Evolutionary conservation across 2,888 invertebrate genomes (phyloP).

Genomic region (Mystacides longicornis): DNA sequence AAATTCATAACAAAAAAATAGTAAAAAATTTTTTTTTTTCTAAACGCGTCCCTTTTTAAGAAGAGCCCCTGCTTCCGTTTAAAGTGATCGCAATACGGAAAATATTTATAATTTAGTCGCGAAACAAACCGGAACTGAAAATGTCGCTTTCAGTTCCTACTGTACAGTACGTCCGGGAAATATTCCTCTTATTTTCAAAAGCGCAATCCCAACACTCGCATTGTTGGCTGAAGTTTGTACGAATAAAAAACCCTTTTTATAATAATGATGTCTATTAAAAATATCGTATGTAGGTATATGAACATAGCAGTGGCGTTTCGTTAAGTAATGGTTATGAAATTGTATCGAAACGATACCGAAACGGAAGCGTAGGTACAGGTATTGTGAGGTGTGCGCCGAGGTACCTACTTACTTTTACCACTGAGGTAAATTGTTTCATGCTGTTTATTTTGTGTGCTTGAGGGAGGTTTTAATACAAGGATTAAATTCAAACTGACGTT

Average conservation of each 20-base stretch:
- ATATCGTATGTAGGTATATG: background rate
- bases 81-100: background rate
- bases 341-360: background rate
- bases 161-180: background rate
- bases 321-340: background rate
- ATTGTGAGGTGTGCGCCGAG: background rate
- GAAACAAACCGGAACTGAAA: conserved; percentile 15
- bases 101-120: conserved; percentile 12
- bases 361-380: conserved; percentile 8
- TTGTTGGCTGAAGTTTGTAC: background rate
- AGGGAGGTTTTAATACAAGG: background rate
- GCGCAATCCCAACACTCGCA: background rate
- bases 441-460: background rate
- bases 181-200: background rate
- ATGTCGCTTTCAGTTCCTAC: background rate
- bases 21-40: too few species aligned
- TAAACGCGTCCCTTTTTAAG: background rate
- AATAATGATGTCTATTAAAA: background rate
- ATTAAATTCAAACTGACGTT: background rate
- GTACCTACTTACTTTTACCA: background rate
- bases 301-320: background rate
- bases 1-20: too few species aligned
- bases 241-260: background rate
- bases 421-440: too few species aligned
- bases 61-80: background rate